A percentile compares a stretch with the other conserved stretches of the same genome.
phyloP scores from a whole-genome alignment of 1,140 invertebrate genomes.

The Drosophila willistoni region DNA sequence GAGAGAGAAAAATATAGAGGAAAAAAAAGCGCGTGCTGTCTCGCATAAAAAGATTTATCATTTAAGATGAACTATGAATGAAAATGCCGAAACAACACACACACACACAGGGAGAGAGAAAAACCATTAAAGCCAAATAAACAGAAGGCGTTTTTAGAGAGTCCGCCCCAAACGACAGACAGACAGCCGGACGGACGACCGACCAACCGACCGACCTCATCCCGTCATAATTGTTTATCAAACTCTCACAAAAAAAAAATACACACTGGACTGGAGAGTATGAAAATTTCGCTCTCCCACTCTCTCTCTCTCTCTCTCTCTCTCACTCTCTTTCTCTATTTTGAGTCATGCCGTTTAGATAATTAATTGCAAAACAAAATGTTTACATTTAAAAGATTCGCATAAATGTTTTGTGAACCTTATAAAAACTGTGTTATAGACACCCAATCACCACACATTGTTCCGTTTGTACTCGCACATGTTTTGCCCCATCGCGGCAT shows the following conservation, averaged over 20 bases:
- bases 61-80: conserved; percentile 68
- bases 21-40: conserved; percentile 53
- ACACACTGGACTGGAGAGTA: conserved; percentile 31
- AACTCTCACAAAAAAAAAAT: conserved; percentile 21
- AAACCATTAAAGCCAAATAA: conserved; percentile 61
- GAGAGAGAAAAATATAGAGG: conserved; percentile 8
- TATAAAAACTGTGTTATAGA: conserved; percentile 7
- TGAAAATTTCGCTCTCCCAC: not conserved
- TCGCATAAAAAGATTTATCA: conserved; percentile 64
- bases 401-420: conserved; percentile 7
- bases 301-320: conserved; percentile 5
- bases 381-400: conserved; percentile 41
- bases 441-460: not conserved
- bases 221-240: conserved; percentile 60
- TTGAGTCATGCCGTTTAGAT: conserved; percentile 41
- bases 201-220: not conserved
- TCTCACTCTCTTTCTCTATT: conserved; percentile 19
- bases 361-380: conserved; percentile 51
- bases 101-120: conserved; percentile 25
- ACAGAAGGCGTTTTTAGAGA: conserved; percentile 62
- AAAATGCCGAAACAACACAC: conserved; percentile 64
- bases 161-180: conserved; percentile 20
- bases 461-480: no score
- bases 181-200: not conserved
- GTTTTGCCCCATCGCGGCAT: no score